Base-by-base conservation (phyloP, 2,797 vertebrate species). In the Sternarchorhynchus goeldii region DNA sequence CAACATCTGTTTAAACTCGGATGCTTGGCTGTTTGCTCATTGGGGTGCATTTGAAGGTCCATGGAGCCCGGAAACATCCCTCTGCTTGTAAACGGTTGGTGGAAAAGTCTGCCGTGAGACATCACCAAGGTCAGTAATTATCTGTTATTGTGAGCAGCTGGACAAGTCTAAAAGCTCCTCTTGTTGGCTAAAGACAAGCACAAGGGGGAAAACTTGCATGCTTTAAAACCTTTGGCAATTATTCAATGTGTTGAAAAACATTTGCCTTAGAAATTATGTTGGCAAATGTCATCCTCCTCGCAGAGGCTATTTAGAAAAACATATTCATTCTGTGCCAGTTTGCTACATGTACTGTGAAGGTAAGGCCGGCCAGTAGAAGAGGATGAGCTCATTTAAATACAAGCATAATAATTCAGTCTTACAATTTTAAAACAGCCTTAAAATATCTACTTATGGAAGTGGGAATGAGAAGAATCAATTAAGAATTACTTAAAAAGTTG, bases 141-240 rank as follows among this genome's bases (percentile, higher is more conserved):
- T 84, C 82, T 72, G 72, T 80, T 82, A 86, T 83, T 83, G 74
- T 79, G 67, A 58, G 76, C 85, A 87, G 83, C 80, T 86, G 86
- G 67, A 55, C 72, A 21, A 55, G 57, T 77, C 76, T 70, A 72
- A 84, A 57, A 21, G 59, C 63, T 80, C 73, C 67, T 64, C 45
- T 56, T 76, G 65, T 70, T 76, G 34, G 69, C 56, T 6, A 56
- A 72, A 80, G 60, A 39, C 50, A 32, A 41, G 20, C 4, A 17
- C 64, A 41, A 39, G 16, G 58, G 53, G 64, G 68, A 36, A 55
- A 71, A 45, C 62, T 57, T 58, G 53, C 41, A 77, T 67, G 65
- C 69, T 78, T 75, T 78, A 80, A 79, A 63, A 76, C 72, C 74
- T 65, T 69, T 79, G 78, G 80, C 72, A 74, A 72, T 29, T 53